Evolutionary conservation across 2,888 invertebrate species (phyloP), one percentile per base, ranked within the genome.

Genomic region (Patella ulyssiponensis): DNA sequence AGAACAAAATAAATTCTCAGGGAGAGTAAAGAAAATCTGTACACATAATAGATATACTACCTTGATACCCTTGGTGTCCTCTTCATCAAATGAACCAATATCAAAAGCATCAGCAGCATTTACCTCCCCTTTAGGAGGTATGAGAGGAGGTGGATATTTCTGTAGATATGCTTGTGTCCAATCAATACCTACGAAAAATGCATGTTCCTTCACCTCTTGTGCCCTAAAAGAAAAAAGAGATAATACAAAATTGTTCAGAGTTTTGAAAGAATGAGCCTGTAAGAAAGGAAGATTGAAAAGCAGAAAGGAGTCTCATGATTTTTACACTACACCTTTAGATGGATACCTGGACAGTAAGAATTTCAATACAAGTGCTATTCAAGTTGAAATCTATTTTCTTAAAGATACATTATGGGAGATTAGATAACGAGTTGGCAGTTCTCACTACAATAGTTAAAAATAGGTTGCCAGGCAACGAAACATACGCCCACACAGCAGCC

Each of bases 41-140:
- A 20, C 9, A 33, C 4, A 33, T 3, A 33, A 44, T 44, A 9
- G 44, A n/a, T 52, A 7, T 23, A 78, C 82, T 89, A 95, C 95
- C 94, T 98, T 98, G 88, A 99, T 98, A 82, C 99, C 99, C 92
- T 99, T 99, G 53, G 99, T 99, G 91, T 99, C 99, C 92, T 99
- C 99, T 91, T 99, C 99, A 91, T 99, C 99, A 92, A 99, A 99
- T 84, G 98, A 98, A 82, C 99, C 99, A 90, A 99, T 99, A 92
- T 99, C 99, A 92, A 99, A 99, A 51, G 99, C 99, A 92, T 99
- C 99, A 0, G 99, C 99, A 3, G 99, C 99, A 93, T 99, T 99
- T 52, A 99, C 99, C 92, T 99, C 99, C 3, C 99, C 99, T 80
- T 99, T 94, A 9, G 99, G 99, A 75, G 99, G 99, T 86, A 99